Evolutionary conservation across 2,113 vertebrate species (phyloP).

Genomic region (Burhinus oedicnemus): DNA sequence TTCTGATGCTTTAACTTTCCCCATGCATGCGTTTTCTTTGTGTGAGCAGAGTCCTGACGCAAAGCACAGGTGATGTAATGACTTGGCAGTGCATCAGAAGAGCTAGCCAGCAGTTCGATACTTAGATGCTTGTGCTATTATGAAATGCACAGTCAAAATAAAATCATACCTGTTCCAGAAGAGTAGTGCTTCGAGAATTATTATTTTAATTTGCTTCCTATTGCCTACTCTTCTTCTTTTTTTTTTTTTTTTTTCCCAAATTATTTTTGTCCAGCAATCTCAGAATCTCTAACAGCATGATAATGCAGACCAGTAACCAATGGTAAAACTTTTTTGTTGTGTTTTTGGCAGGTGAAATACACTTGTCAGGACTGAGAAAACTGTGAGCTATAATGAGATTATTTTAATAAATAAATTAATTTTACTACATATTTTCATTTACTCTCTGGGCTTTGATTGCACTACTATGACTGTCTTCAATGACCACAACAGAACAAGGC

Average conservation of each 20-base stretch:
- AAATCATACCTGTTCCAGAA: neutral
- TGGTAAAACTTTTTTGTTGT: neutral
- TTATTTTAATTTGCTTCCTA: neutral
- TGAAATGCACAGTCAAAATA: neutral
- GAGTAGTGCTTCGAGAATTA: neutral
- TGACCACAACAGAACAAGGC: fast-evolving
- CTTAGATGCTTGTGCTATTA: neutral
- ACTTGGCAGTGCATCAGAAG: neutral
- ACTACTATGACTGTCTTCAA: neutral
- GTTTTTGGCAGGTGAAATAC: neutral
- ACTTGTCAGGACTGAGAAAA: neutral
- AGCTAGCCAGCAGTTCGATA: neutral
- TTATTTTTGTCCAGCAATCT: neutral
- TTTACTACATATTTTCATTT: neutral
- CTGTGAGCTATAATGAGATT: neutral
- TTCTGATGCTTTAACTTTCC: neutral
- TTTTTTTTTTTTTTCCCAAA: neutral
- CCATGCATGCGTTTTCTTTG: neutral
- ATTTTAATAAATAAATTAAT: slow-evolving; percentile 32
- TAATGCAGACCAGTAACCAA: neutral
- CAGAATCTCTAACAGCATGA: neutral
- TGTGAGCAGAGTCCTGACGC: neutral
- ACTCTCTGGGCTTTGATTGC: neutral
- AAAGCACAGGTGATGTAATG: neutral
- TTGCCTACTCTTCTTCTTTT: neutral